Conservation (phyloP, 2,888 invertebrate genomes). For the Acleris sparsana region DNA sequence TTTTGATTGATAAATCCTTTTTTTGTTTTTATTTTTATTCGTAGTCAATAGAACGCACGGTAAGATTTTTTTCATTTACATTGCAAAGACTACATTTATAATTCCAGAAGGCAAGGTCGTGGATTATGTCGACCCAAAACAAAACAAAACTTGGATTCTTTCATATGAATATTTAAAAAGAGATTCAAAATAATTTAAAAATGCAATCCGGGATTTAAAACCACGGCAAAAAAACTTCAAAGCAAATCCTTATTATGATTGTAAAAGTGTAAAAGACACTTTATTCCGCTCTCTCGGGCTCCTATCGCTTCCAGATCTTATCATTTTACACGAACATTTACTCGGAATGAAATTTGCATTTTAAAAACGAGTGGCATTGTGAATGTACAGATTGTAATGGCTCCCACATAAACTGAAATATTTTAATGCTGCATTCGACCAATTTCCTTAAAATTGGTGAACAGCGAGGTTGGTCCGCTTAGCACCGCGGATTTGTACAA, state of each 20-base stretch:
- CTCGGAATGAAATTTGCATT: slow-evolving; percentile 38
- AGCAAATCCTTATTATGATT: slow-evolving; percentile 13
- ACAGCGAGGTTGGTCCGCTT: slow-evolving; percentile 49
- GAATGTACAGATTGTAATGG: slow-evolving; percentile 34
- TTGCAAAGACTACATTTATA: too few species aligned
- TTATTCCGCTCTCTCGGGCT: slow-evolving; percentile 20
- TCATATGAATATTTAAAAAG: too few species aligned
- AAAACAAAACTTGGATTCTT: too few species aligned
- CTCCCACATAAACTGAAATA: slow-evolving; percentile 53
- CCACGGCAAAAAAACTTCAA: slow-evolving; percentile 9
- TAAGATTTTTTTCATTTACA: too few species aligned
- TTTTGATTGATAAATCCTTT: too few species aligned
- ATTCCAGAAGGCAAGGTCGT: too few species aligned
- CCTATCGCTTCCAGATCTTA: slow-evolving; percentile 21
- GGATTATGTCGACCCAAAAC: too few species aligned
- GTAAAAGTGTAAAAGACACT: slow-evolving; percentile 12
- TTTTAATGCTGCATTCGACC: slow-evolving; percentile 48
- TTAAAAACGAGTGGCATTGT: slow-evolving; percentile 40
- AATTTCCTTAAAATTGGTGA: slow-evolving; percentile 59
- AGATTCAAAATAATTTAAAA: background rate
- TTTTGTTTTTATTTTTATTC: too few species aligned
- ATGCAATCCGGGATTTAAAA: slow-evolving; percentile 9
- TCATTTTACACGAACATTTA: slow-evolving; percentile 27
- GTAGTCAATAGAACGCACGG: too few species aligned
- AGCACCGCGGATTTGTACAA: slow-evolving; percentile 5